Conservation (phyloP, 2,113 vertebrate species). For the Macroglossus sobrinus region DNA sequence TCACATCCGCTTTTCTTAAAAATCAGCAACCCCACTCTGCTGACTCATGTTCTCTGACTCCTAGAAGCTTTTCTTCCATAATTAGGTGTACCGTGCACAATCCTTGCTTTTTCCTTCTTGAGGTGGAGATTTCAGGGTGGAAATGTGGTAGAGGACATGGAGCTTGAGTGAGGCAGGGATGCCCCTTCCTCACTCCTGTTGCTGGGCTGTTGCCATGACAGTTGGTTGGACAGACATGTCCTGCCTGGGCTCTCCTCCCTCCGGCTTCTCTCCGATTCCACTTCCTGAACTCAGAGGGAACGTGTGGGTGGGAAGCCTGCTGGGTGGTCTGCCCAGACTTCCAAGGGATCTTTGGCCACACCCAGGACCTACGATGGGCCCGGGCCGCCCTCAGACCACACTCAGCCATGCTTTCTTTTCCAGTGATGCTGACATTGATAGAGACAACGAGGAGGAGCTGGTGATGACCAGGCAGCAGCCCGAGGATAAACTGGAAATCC, state of each 20-base stretch:
- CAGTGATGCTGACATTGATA: neutral
- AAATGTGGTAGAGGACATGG: neutral
- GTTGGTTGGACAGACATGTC: neutral
- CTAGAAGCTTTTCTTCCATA: neutral
- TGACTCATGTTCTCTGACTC: slow-evolving; percentile 31
- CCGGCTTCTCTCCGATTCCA: neutral
- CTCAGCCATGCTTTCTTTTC: slow-evolving; percentile 29
- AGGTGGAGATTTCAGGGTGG: neutral
- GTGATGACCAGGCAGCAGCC: neutral
- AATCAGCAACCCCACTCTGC: neutral
- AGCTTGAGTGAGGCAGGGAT: neutral
- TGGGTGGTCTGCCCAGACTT: slow-evolving; percentile 70
- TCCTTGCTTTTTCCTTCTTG: neutral
- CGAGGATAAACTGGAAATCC: neutral
- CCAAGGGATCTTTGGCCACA: slow-evolving; percentile 42
- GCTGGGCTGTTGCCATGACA: slow-evolving; percentile 30
- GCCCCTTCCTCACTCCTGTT: neutral
- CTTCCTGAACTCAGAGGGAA: slow-evolving; percentile 46
- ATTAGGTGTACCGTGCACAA: neutral
- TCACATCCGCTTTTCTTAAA: slow-evolving; percentile 45
- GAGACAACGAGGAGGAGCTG: neutral
- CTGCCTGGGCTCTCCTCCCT: neutral
- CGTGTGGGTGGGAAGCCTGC: slow-evolving; percentile 62
- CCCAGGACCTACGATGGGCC: slow-evolving; percentile 16
- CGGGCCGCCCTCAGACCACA: neutral